Conservation (phyloP, 2,797 vertebrate species). For the Natrix natrix region DNA sequence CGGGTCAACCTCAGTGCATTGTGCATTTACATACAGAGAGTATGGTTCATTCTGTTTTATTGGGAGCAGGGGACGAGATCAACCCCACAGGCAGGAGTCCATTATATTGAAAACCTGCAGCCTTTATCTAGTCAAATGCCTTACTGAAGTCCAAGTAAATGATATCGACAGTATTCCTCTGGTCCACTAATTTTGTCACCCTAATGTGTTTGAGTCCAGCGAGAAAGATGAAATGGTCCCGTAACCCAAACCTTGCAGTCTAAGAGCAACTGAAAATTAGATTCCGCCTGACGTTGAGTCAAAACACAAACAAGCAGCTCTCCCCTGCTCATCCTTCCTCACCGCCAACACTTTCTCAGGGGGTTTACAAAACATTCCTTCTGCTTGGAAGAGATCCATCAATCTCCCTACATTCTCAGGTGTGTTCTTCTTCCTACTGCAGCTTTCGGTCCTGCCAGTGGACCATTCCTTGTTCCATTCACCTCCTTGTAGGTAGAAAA, state of each 20-base stretch:
- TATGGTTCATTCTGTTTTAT: background rate
- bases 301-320: background rate
- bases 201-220: background rate
- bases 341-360: background rate
- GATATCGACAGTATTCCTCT: too few species aligned
- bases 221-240: background rate
- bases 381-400: background rate
- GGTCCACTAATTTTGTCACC: too few species aligned
- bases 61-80: too few species aligned
- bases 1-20: background rate
- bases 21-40: background rate
- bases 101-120: background rate
- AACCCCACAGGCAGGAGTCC: background rate
- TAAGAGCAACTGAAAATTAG: background rate
- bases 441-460: too few species aligned
- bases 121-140: too few species aligned
- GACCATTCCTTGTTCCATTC: background rate
- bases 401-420: background rate
- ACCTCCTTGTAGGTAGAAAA: background rate
- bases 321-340: background rate
- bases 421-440: background rate
- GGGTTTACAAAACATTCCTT: constrained; percentile 2
- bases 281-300: background rate
- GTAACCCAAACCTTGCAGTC: too few species aligned
- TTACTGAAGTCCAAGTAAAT: too few species aligned